phyloP scores from a whole-genome alignment of 2,888 invertebrate genomes.

The Drosophila phalerata region DNA sequence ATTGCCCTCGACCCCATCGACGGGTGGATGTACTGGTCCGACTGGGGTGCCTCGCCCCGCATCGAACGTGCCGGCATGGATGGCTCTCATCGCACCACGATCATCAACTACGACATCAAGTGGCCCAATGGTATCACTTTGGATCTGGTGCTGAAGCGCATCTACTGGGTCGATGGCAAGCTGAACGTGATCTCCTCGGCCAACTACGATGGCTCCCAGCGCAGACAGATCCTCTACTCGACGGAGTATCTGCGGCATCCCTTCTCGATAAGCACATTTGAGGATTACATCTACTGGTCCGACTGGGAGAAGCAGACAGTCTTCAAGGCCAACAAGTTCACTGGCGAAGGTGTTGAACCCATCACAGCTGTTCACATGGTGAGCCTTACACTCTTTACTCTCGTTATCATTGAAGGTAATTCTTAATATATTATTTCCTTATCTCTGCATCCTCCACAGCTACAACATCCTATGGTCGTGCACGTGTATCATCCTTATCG shows the following conservation, averaged over 20 bases:
- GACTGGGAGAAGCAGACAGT: slow-evolving; percentile 98
- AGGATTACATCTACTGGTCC: slow-evolving; percentile 99
- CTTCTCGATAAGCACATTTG: slow-evolving; percentile 98
- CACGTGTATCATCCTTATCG: slow-evolving; percentile 98
- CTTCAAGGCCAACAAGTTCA: slow-evolving; percentile 96
- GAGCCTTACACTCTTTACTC: slow-evolving; percentile 63
- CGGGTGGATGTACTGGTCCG: slow-evolving; percentile 99
- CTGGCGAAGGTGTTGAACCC: slow-evolving; percentile 91
- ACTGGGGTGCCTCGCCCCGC: slow-evolving; percentile 97
- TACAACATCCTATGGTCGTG: slow-evolving; percentile 97
- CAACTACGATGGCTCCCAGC: slow-evolving; percentile 93
- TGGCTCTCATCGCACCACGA: slow-evolving; percentile 94
- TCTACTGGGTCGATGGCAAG: slow-evolving; percentile 99
- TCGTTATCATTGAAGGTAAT: neutral
- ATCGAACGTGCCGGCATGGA: slow-evolving; percentile 99
- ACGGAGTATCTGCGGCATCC: slow-evolving; percentile 94
- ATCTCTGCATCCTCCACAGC: slow-evolving; percentile 84
- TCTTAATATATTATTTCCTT: neutral
- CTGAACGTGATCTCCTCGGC: slow-evolving; percentile 95
- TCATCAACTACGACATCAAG: slow-evolving; percentile 94
- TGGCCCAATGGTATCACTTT: slow-evolving; percentile 99
- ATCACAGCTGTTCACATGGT: slow-evolving; percentile 94
- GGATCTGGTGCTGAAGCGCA: slow-evolving; percentile 94
- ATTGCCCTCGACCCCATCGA: slow-evolving; percentile 97
- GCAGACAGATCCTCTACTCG: slow-evolving; percentile 92